These are phyloP conservation scores for Corticium candelabrum DNA, from an alignment of 37 sponge, comb jelly and placozoan species.

Conservation along the genomic window DNA sequence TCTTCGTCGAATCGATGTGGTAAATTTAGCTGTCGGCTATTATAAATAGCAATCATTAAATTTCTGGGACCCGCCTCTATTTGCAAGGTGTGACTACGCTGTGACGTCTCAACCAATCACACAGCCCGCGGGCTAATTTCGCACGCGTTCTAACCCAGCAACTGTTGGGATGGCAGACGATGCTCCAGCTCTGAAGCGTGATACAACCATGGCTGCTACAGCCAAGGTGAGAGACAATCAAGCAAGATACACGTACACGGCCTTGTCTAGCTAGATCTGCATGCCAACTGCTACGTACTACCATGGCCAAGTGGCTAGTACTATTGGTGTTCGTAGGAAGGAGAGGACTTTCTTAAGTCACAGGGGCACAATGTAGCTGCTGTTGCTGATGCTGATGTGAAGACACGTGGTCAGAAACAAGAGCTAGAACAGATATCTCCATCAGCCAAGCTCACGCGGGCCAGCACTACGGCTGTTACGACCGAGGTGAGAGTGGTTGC, in stretches of 20 bases:
- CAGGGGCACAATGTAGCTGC: constrained; percentile 16
- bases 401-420: constrained; percentile 58
- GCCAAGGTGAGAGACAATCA: constrained; percentile 66
- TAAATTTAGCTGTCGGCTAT: no score
- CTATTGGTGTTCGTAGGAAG: constrained; percentile 27
- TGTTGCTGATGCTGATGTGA: constrained; percentile 52
- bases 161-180: constrained; percentile 15
- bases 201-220: constrained; percentile 65
- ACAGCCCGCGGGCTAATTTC: no score
- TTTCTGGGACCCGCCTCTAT: no score
- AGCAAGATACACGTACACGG: no score
- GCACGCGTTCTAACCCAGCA: no score
- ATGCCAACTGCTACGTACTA: no score
- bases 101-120: no score
- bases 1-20: no score
- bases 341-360: constrained; percentile 35
- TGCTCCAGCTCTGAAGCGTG: constrained; percentile 43
- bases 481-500: neutral
- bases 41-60: no score
- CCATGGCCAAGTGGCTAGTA: no score
- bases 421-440: constrained; percentile 32
- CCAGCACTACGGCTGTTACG: neutral
- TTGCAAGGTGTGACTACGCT: no score
- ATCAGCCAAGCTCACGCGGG: neutral
- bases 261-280: no score